These are phyloP conservation scores for Turnix velox DNA, from an alignment of 2,113 vertebrate genomes.

Conservation along the genomic window DNA sequence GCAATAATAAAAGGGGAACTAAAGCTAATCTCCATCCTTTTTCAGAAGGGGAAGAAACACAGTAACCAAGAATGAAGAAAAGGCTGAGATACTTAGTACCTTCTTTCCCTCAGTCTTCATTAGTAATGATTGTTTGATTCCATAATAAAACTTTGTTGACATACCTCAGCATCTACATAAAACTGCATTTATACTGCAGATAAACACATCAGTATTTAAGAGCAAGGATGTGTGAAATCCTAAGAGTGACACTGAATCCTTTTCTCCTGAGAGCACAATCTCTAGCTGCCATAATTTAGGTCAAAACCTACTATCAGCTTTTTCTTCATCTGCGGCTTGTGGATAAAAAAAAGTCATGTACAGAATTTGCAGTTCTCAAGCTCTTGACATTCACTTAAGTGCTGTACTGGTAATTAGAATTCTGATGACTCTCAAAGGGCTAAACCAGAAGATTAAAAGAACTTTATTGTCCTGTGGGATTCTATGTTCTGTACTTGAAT, in stretches of 20 bases:
- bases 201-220: neutral
- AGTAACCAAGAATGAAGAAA: no score
- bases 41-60: no score
- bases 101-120: no score
- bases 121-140: neutral
- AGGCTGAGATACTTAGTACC: no score
- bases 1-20: no score
- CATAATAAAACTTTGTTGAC: neutral
- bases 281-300: neutral
- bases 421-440: constrained; percentile 3
- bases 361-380: neutral
- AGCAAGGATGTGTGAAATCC: neutral
- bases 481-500: neutral
- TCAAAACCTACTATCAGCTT: neutral
- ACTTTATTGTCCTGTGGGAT: constrained; percentile 26
- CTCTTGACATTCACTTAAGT: constrained; percentile 5
- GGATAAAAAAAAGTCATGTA: neutral
- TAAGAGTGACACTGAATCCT: neutral
- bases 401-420: neutral
- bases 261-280: neutral
- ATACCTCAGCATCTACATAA: accelerated
- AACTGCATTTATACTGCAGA: neutral
- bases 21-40: no score
- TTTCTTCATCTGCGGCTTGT: neutral
- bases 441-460: constrained; percentile 52